These are phyloP conservation scores for Antheraea yamamai DNA, from an alignment of 2,888 invertebrate genomes.

Conservation along the genomic window DNA sequence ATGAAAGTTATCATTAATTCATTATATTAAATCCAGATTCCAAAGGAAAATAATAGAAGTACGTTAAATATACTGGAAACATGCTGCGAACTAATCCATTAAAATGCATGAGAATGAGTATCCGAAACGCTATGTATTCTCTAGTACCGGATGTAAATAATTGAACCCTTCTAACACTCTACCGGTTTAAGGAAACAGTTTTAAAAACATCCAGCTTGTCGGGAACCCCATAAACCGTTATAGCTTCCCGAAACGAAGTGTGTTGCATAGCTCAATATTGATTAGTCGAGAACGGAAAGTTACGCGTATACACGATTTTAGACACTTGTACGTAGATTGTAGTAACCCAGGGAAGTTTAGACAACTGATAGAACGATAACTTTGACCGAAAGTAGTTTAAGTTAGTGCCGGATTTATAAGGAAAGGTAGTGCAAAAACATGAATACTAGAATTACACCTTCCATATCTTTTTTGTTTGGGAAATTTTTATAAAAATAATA, in stretches of 20 bases:
- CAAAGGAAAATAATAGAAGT: neutral
- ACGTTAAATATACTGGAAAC: neutral
- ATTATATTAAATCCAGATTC: neutral
- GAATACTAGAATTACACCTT: too few species aligned
- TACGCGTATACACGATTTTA: slow-evolving; percentile 31
- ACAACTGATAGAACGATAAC: slow-evolving; percentile 45
- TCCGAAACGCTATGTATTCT: slow-evolving; percentile 19
- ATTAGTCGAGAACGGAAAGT: slow-evolving; percentile 30
- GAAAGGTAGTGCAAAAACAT: neutral
- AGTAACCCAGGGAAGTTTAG: slow-evolving; percentile 38
- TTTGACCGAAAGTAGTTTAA: slow-evolving; percentile 34
- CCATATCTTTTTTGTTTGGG: neutral
- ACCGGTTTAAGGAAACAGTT: slow-evolving; percentile 50
- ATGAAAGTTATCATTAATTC: too few species aligned
- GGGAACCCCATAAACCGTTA: slow-evolving; percentile 31
- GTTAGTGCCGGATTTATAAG: neutral
- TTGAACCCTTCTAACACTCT: slow-evolving; percentile 50
- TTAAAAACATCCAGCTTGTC: slow-evolving; percentile 46
- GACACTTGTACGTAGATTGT: slow-evolving; percentile 29
- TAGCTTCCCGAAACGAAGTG: slow-evolving; percentile 20
- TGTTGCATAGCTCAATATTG: slow-evolving; percentile 28
- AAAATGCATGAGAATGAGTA: neutral
- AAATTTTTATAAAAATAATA: neutral
- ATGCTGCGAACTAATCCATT: neutral
- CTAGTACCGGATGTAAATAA: slow-evolving; percentile 44